phyloP scores from a whole-genome alignment of 2,113 vertebrate genomes.

The Stercorarius parasiticus region DNA sequence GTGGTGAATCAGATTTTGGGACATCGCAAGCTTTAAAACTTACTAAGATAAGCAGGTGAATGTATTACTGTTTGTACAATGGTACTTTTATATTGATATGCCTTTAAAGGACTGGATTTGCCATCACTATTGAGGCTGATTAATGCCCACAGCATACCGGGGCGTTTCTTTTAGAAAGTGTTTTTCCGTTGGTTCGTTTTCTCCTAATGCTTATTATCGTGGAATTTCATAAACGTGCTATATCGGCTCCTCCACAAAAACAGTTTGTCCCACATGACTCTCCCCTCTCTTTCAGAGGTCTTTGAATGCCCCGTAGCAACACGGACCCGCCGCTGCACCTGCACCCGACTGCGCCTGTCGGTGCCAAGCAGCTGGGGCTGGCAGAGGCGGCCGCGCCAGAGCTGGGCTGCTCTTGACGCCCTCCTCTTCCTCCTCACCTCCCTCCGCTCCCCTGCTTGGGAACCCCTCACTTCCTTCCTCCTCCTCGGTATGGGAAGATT shows the following conservation, averaged over 20 bases:
- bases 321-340: neutral
- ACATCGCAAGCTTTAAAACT: neutral
- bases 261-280: neutral
- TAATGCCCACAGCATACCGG: neutral
- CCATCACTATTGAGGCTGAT: neutral
- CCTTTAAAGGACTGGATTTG: neutral
- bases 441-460: neutral
- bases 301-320: neutral
- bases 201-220: neutral
- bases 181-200: neutral
- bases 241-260: neutral
- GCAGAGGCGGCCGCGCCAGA: neutral
- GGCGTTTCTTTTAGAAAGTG: neutral
- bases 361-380: slow-evolving; percentile 45
- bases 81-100: neutral
- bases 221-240: neutral
- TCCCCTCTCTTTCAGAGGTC: neutral
- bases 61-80: neutral
- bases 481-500: neutral
- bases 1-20: neutral
- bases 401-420: neutral
- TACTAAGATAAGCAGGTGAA: neutral
- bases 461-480: neutral
- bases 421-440: neutral
- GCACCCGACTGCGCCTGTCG: neutral